Evolutionary conservation across 2,888 invertebrate genomes (phyloP), one percentile per base, ranked within the genome.

Genomic region (Microctonus brassicae): DNA sequence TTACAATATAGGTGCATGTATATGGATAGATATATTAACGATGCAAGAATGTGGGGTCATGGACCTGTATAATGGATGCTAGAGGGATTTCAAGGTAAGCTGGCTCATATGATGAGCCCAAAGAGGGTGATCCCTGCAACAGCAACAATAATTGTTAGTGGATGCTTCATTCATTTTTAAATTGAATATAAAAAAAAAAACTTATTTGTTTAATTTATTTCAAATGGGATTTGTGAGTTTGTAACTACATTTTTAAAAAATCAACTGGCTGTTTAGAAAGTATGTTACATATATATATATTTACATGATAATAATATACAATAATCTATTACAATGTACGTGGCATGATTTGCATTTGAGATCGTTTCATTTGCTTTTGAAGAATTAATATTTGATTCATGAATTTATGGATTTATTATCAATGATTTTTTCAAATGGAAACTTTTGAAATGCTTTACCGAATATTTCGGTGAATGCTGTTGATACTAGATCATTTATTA

Each of bases 401-500:
- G n/a, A n/a, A n/a, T n/a, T n/a, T n/a, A n/a, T n/a, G n/a, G n/a
- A n/a, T n/a, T n/a, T 84, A 1, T 76, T 74, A 64, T 85, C 89
- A 70, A 94, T 91, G 76, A 94, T 90, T 74, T 90, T 88, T 0
- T 93, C 90, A 57, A 95, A 87, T 0, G 94, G 94, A 85, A 95
- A 94, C 84, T 92, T 88, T 75, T 90, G 89, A 84, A 95, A 95
- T 64, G 94, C 92, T 70, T 91, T 91, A 81, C 92, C 94, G 87
- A 94, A 94, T 77, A 95, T 95, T 74, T 94, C 93, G 0, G 95
- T 94, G 86, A 95, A 95, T 6, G 94, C 95, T 0, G 92, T 93
- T 84, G 94, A 94, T 74, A 95, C 95, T 73, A 95, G 89, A 84
- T 95, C 95, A 86, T 95, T 94, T 81, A 95, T 94, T 63, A 95